Evolutionary conservation across 2,888 invertebrate genomes (phyloP).

Genomic region (Cheilosia urbana): DNA sequence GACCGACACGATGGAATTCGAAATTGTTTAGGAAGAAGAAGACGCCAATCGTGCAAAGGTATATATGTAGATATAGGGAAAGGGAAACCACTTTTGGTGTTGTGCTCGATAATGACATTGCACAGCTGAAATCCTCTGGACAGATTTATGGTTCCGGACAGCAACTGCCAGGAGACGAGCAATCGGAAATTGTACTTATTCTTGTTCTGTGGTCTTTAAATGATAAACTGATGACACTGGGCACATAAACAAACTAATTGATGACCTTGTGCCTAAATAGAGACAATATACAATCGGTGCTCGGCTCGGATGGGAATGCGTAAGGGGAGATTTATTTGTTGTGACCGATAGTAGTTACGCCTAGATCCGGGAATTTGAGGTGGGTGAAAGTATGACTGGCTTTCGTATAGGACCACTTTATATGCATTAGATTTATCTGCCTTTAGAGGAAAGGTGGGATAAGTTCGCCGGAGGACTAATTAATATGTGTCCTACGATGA

Average conservation of each 20-base stretch:
- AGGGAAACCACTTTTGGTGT: constrained; percentile 38
- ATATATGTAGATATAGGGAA: constrained; percentile 28
- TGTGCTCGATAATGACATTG: constrained; percentile 55
- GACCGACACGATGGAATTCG: constrained; percentile 39
- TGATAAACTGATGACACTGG: constrained; percentile 61
- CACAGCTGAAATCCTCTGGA: constrained; percentile 32
- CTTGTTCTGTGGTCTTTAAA: constrained; percentile 69
- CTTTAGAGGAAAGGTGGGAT: no score
- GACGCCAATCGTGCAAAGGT: constrained; percentile 36
- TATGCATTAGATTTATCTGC: not conserved
- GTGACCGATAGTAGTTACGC: not conserved
- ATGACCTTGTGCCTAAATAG: constrained; percentile 65
- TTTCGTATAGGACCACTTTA: not conserved
- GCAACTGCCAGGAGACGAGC: constrained; percentile 26
- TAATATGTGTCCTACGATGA: no score
- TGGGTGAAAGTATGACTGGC: not conserved
- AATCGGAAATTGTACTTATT: constrained; percentile 59
- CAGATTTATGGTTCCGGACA: constrained; percentile 72
- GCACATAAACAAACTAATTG: constrained; percentile 70
- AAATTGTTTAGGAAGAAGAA: constrained; percentile 51
- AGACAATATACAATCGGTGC: constrained; percentile 23
- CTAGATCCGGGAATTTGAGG: not conserved
- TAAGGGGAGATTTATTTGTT: not conserved
- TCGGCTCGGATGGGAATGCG: not conserved
- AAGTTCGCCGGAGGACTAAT: no score